Evolutionary conservation across 1,140 invertebrate genomes (phyloP).

Genomic region (Aricia agestis): DNA sequence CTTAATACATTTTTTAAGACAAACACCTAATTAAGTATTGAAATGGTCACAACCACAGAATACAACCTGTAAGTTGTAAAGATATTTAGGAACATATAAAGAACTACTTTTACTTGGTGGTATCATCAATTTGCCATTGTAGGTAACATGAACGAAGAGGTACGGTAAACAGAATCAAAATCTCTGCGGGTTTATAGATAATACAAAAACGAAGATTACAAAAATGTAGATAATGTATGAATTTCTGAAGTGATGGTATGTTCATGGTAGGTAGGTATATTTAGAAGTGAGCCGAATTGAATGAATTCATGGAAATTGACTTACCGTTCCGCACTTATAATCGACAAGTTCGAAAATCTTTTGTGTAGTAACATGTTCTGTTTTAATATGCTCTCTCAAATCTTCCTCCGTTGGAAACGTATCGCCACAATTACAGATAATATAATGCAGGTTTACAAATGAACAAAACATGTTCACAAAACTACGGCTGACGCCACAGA

Average conservation of each 20-base stretch:
- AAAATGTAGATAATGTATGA: slow-evolving; percentile 18
- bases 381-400: slow-evolving; percentile 40
- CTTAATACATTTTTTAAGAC: slow-evolving; percentile 10
- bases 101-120: neutral
- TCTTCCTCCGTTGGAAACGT: slow-evolving; percentile 44
- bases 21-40: neutral
- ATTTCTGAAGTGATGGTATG: neutral
- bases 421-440: slow-evolving; percentile 54
- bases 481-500: slow-evolving; percentile 31
- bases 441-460: slow-evolving; percentile 52
- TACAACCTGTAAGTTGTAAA: no score
- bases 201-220: slow-evolving; percentile 22
- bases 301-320: slow-evolving; percentile 10
- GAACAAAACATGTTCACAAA: slow-evolving; percentile 42
- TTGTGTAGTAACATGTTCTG: slow-evolving; percentile 43
- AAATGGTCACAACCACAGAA: no score
- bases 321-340: slow-evolving; percentile 44
- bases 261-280: neutral
- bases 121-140: neutral
- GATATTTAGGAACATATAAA: neutral
- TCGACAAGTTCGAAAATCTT: slow-evolving; percentile 38
- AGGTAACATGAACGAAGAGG: neutral
- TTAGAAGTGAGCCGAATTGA: neutral
- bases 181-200: slow-evolving; percentile 21
- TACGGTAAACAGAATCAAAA: neutral